phyloP scores from a whole-genome alignment of 2,113 vertebrate species.

The Cyanistes caeruleus region DNA sequence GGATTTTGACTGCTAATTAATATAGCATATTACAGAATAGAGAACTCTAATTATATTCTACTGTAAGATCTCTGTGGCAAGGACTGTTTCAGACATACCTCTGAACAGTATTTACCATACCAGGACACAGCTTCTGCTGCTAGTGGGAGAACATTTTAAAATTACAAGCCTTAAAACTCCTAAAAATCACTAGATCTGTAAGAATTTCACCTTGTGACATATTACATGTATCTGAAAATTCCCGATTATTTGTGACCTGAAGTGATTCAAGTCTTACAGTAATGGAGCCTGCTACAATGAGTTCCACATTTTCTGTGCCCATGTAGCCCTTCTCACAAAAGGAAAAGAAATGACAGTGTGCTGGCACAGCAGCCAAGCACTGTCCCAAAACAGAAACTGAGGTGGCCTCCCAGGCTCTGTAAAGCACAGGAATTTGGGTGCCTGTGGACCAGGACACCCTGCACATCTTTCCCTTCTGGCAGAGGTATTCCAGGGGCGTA shows the following conservation, averaged over 20 bases:
- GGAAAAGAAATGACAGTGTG: fast-evolving
- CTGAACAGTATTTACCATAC: not conserved
- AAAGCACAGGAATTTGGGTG: not conserved
- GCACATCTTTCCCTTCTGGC: fast-evolving
- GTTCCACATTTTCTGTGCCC: not conserved
- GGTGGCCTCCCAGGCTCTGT: too few relatives aligned
- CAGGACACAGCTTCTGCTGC: not conserved
- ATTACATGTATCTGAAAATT: not conserved
- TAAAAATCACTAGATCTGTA: not conserved
- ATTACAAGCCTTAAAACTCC: not conserved
- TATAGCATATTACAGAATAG: not conserved
- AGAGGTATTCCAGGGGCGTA: fast-evolving
- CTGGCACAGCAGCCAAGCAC: fast-evolving
- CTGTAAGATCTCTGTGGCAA: not conserved
- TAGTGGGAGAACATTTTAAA: not conserved
- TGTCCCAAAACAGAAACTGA: fast-evolving
- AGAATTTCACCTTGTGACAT: not conserved
- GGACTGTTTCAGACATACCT: not conserved
- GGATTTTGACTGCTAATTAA: constrained; percentile 35
- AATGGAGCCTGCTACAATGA: fast-evolving
- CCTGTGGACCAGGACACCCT: not conserved
- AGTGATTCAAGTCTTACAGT: not conserved
- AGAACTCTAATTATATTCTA: not conserved
- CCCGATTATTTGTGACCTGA: not conserved
- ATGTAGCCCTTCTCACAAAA: not conserved